A percentile compares a stretch with the other conserved stretches of the same genome.
Evolutionary conservation across 2,888 invertebrate species (phyloP).

Genomic region (Scrobipalpa atriplicella): DNA sequence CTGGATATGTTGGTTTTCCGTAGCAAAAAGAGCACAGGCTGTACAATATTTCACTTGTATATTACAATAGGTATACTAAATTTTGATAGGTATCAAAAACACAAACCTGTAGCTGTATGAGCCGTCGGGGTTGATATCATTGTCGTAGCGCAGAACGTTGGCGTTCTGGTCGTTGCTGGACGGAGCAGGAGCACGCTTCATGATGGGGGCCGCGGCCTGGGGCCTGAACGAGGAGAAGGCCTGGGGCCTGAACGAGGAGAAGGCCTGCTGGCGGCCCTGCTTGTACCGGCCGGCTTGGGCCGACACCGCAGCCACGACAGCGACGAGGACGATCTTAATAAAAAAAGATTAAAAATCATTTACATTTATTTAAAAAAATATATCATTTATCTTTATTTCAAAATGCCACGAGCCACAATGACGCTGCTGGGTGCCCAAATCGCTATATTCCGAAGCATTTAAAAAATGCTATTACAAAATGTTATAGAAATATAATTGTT

Average conservation of each 20-base stretch:
- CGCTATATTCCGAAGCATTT: too few relatives aligned
- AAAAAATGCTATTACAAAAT: too few relatives aligned
- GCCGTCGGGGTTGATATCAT: slow-evolving; percentile 72
- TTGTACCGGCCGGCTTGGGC: not conserved
- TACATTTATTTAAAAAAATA: not conserved
- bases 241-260: not conserved
- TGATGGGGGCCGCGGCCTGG: slow-evolving; percentile 34
- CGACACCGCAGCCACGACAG: not conserved
- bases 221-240: slow-evolving; percentile 31
- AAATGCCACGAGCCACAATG: too few relatives aligned
- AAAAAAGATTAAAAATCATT: not conserved
- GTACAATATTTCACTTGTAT: too few relatives aligned
- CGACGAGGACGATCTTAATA: not conserved
- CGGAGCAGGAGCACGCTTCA: slow-evolving; percentile 39
- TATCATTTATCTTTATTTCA: too few relatives aligned
- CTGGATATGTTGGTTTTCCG: too few relatives aligned
- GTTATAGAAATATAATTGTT: too few relatives aligned
- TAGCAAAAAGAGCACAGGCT: too few relatives aligned
- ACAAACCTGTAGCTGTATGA: slow-evolving; percentile 75
- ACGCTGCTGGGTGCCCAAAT: too few relatives aligned
- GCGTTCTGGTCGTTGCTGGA: slow-evolving; percentile 53
- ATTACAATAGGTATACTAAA: too few relatives aligned
- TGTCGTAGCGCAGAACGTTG: slow-evolving; percentile 61
- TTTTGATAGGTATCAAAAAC: too few relatives aligned
- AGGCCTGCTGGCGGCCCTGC: not conserved